Conservation (phyloP, 2,888 invertebrate genomes). For the Leucoptera coffeella region DNA sequence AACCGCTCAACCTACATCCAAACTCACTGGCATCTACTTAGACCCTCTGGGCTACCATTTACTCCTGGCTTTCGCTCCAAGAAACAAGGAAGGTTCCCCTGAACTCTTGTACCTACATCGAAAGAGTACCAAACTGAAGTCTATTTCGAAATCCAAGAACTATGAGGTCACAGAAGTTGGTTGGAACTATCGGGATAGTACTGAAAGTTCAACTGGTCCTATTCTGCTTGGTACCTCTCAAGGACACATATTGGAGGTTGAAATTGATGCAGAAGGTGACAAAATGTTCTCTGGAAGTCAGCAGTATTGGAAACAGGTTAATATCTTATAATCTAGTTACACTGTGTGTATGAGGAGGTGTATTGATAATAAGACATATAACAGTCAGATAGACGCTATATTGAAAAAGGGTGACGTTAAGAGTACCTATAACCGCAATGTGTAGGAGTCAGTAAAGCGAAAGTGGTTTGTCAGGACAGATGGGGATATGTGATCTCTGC, state of each 20-base stretch:
- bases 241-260: conserved; percentile 86
- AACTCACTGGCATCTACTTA: conserved; percentile 64
- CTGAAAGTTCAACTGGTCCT: conserved; percentile 67
- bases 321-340: no score
- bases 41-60: conserved; percentile 86
- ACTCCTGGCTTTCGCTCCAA: conserved; percentile 66
- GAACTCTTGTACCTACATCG: conserved; percentile 79
- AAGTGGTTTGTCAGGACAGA: no score
- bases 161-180: conserved; percentile 88
- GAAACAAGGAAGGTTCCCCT: conserved; percentile 50
- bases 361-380: no score
- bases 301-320: conserved; percentile 82
- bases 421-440: no score
- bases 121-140: conserved; percentile 68
- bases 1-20: conserved; percentile 51
- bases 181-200: conserved; percentile 74
- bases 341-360: no score
- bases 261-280: conserved; percentile 75
- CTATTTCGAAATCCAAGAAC: conserved; percentile 56
- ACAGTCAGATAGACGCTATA: no score
- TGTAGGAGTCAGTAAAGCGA: no score
- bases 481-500: no score
- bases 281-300: conserved; percentile 72
- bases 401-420: no score
- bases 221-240: conserved; percentile 86